Conservation (phyloP, 2,888 invertebrate genomes). For the Frankliniella fusca region DNA sequence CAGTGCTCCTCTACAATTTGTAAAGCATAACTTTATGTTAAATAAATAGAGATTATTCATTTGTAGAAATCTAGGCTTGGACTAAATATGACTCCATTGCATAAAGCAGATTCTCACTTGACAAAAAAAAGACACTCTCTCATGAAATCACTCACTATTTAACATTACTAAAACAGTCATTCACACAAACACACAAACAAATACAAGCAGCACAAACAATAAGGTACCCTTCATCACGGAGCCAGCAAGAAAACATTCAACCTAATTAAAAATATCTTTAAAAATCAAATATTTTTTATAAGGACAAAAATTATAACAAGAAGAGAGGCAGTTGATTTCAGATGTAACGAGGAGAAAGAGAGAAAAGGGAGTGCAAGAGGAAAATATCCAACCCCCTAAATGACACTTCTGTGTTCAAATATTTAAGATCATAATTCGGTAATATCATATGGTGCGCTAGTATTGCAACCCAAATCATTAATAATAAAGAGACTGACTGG, state of each 20-base stretch:
- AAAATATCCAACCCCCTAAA: background rate
- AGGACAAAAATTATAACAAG: background rate
- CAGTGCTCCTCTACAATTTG: slow-evolving; percentile 7
- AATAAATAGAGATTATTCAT: slow-evolving; percentile 27
- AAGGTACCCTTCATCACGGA: background rate
- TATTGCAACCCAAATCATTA: background rate
- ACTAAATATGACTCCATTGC: background rate
- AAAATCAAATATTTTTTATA: background rate
- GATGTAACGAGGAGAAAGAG: background rate
- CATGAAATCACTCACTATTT: background rate
- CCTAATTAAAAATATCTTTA: background rate
- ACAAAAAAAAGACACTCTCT: background rate
- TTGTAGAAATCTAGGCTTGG: slow-evolving; percentile 22
- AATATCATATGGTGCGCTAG: background rate
- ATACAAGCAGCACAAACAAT: slow-evolving; percentile 12
- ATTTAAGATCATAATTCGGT: background rate
- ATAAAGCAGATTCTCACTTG: background rate
- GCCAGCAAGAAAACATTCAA: background rate
- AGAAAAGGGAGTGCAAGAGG: background rate
- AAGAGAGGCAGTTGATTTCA: background rate
- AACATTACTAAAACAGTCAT: background rate
- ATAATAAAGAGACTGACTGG: slow-evolving; percentile 5
- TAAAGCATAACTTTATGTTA: slow-evolving; percentile 18
- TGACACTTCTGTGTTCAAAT: background rate
- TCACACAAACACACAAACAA: slow-evolving; percentile 12